A percentile compares a stretch with the other conserved stretches of the same genome.
Evolutionary conservation across 2,888 invertebrate species (phyloP).

Genomic region (Phymatocera aterrima): DNA sequence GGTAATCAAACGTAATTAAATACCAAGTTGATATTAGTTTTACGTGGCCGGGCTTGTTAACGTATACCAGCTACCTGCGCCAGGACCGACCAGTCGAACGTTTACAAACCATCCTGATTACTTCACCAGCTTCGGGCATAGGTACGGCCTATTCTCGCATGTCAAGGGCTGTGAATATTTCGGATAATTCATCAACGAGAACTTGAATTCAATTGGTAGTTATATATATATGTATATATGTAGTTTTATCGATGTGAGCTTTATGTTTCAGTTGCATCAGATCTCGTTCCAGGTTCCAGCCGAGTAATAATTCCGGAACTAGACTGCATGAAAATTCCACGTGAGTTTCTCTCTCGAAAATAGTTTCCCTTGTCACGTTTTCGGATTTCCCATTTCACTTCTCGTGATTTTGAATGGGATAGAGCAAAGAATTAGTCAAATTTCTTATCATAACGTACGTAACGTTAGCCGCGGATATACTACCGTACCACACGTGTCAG

Average conservation of each 20-base stretch:
- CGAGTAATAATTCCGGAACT: too few relatives aligned
- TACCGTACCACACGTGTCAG: too few relatives aligned
- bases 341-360: too few relatives aligned
- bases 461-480: neutral
- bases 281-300: too few relatives aligned
- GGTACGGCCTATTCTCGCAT: neutral
- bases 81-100: neutral
- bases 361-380: too few relatives aligned
- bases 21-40: constrained; percentile 43
- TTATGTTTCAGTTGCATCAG: too few relatives aligned
- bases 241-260: too few relatives aligned
- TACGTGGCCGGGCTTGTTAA: constrained; percentile 35
- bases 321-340: too few relatives aligned
- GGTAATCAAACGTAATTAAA: constrained; percentile 44
- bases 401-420: neutral
- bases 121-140: neutral
- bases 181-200: neutral
- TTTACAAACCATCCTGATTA: neutral
- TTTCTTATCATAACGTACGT: neutral
- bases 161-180: neutral
- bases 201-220: too few relatives aligned
- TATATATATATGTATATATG: too few relatives aligned
- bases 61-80: too few relatives aligned
- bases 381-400: neutral
- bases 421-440: neutral